Base-by-base conservation (phyloP, 2,888 invertebrate species). In the Nasonia oneida region DNA sequence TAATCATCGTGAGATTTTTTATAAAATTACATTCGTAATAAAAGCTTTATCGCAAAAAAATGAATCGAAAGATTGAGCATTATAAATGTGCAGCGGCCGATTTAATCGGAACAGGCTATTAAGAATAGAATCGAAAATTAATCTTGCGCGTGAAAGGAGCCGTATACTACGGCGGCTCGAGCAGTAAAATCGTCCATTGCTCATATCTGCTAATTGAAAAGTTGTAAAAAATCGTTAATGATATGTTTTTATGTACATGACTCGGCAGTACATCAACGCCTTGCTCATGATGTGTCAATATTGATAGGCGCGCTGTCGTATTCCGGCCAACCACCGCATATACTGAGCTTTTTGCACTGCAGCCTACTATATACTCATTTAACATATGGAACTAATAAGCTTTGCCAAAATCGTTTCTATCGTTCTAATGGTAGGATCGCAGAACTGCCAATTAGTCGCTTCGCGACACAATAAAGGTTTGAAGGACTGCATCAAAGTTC, bases 191-290 rank as follows among this genome's bases (percentile, higher is more conserved):
- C n/a, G 1, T 71, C 42, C 33, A 71, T 71, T 71, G 37, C 71
- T 37, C 39, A 18, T 71, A 71, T 39, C 39, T 71, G 39, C 39
- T 71, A 71, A 71, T 71, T 42, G 71, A 6, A 71, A 71, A 71
- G 71, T 71, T 37, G 8, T 71, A 42, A n/a, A 71, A 37, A 71
- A 39, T 42, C 37, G 12, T 33, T 33, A 33, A 33, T 37, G 67
- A 70, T 12, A 1, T 10, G 67, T 18, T 53, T 67, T 67, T 33
- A 67, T 14, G 3, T 3, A 33, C 5, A 6, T 5, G 33, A 29
- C 2, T 8, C 37, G 42, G 12, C 12, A 73, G 8, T 42, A 42
- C 42, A 42, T 42, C n/a, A 42, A 39, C 15, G 12, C 23, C 39
- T 47, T 18, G 12, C 6, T 39, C 37, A 39, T 71, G 42, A 71